Evolutionary conservation across 2,888 invertebrate genomes (phyloP).

Genomic region (Hybos culiciformis): DNA sequence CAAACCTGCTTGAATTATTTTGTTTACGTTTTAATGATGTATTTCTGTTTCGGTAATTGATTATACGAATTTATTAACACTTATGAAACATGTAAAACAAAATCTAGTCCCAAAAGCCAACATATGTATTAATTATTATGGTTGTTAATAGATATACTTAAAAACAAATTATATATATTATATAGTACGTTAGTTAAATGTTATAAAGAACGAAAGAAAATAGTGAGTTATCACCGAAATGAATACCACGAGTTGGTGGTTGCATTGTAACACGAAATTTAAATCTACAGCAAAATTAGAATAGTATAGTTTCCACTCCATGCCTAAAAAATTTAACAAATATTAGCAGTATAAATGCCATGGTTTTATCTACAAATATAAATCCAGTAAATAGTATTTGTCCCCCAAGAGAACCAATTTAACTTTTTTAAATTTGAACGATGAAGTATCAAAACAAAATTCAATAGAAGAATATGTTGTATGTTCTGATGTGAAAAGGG

Average conservation of each 20-base stretch:
- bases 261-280: constrained; percentile 6
- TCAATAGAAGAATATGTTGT: constrained; percentile 82
- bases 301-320: no score
- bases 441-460: constrained; percentile 20
- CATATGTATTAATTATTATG: no score
- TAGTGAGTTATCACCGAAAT: constrained; percentile 38
- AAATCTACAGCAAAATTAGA: constrained; percentile 2
- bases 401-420: not conserved
- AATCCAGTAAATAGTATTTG: constrained; percentile 3
- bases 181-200: constrained; percentile 86
- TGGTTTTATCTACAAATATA: not conserved
- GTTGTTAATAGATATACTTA: no score
- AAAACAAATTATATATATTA: no score
- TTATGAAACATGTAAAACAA: constrained; percentile 80
- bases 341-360: constrained; percentile 20
- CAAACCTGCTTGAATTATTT: no score
- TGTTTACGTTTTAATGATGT: constrained; percentile 79
- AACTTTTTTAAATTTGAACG: constrained; percentile 3
- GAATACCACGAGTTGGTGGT: constrained; percentile 36
- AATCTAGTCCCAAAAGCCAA: constrained; percentile 96
- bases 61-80: constrained; percentile 83
- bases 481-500: constrained; percentile 84
- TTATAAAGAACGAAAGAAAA: constrained; percentile 71
- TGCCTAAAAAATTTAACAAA: constrained; percentile 7
- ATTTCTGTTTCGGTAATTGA: constrained; percentile 93